A percentile compares a stretch with the other conserved stretches of the same genome.
These are phyloP conservation scores for Balaenoptera acutorostrata DNA, from an alignment of 2,113 vertebrate genomes.

Conservation along the genomic window DNA sequence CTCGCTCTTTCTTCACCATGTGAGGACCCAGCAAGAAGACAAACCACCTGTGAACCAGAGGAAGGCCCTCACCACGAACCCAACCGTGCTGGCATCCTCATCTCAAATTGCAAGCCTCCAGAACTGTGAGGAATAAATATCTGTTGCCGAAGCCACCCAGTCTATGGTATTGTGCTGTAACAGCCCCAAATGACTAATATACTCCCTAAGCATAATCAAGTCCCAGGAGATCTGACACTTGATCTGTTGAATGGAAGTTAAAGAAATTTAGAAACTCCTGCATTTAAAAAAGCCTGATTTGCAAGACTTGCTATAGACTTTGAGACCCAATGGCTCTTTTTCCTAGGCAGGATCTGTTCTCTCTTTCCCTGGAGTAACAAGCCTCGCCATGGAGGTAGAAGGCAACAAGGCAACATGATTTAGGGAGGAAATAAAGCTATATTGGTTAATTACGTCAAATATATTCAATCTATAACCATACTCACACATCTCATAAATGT, in stretches of 20 bases:
- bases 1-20: not conserved
- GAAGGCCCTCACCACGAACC: not conserved
- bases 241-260: not conserved
- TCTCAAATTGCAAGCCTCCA: not conserved
- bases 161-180: not conserved
- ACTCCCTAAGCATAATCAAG: not conserved
- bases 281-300: not conserved
- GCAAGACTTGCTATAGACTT: not conserved
- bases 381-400: not conserved
- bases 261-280: not conserved
- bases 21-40: not conserved
- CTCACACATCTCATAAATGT: not conserved
- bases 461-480: not conserved
- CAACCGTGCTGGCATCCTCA: not conserved
- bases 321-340: not conserved
- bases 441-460: not conserved
- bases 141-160: not conserved
- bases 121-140: not conserved
- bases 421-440: not conserved
- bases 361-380: not conserved
- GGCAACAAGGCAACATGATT: not conserved
- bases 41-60: not conserved
- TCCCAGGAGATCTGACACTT: not conserved
- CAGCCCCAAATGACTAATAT: not conserved
- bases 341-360: not conserved